These are phyloP conservation scores for Eretmocerus hayati DNA, from an alignment of 2,888 invertebrate species.

Conservation along the genomic window DNA sequence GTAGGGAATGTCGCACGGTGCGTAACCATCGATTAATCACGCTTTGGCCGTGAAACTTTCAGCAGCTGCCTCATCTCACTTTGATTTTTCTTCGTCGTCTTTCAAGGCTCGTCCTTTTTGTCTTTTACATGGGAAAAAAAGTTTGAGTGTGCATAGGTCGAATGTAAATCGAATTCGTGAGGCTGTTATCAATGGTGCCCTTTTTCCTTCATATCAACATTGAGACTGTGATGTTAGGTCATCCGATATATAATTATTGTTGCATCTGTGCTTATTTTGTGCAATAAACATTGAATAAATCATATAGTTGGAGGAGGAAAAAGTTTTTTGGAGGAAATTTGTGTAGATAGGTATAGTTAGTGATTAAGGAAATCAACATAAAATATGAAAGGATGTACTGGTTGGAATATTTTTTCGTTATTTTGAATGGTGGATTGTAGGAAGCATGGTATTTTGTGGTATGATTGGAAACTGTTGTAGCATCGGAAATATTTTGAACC, in stretches of 20 bases:
- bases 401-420: too few relatives aligned
- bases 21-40: slow-evolving; percentile 43
- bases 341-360: too few relatives aligned
- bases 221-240: too few relatives aligned
- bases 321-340: too few relatives aligned
- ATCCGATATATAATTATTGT: slow-evolving; percentile 4
- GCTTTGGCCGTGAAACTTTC: slow-evolving; percentile 33
- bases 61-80: slow-evolving; percentile 22
- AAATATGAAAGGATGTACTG: too few relatives aligned
- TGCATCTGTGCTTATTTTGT: slow-evolving; percentile 19
- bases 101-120: background rate
- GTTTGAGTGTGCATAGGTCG: slow-evolving; percentile 1
- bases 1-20: slow-evolving; percentile 44
- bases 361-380: too few relatives aligned
- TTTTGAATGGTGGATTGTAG: too few relatives aligned
- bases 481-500: too few relatives aligned
- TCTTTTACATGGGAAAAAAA: background rate
- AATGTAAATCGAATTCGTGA: slow-evolving; percentile 21
- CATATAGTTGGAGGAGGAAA: too few relatives aligned
- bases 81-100: slow-evolving; percentile 12
- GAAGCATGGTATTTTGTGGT: too few relatives aligned
- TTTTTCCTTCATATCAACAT: slow-evolving; percentile 2
- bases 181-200: slow-evolving; percentile 11
- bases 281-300: slow-evolving; percentile 12
- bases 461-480: too few relatives aligned